Percentiles rank a stretch among this genome's conserved stretches.
phyloP scores from a whole-genome alignment of 64 coral and sea anemone genomes.

The Stylophora pistillata region DNA sequence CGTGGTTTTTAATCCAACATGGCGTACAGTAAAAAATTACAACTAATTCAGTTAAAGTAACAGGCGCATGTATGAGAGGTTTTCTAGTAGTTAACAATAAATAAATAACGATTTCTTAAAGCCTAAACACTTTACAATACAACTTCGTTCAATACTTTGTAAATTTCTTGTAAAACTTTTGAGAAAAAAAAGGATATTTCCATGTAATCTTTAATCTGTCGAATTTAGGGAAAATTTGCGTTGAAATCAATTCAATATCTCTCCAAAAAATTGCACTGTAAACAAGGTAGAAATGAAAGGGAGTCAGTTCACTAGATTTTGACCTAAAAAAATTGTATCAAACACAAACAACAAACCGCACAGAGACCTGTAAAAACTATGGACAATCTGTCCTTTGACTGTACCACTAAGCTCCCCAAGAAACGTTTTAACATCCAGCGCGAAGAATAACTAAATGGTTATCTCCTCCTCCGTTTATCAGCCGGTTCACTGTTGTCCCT shows the following conservation, averaged over 20 bases:
- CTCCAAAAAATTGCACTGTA: no score
- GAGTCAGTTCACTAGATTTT: no score
- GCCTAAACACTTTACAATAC: not conserved
- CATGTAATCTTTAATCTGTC: not conserved
- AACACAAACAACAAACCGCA: no score
- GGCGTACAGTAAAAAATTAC: not conserved
- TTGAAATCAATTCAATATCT: no score
- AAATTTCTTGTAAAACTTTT: no score
- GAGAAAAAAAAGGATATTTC: no score
- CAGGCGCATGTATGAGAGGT: not conserved
- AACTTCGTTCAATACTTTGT: no score
- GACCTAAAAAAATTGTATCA: no score
- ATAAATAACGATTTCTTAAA: not conserved
- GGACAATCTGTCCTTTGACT: no score
- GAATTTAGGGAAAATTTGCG: not conserved
- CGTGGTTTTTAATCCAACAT: not conserved
- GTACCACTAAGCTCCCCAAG: not conserved
- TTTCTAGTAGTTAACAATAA: not conserved
- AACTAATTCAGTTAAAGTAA: not conserved
- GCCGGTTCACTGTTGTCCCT: slow-evolving; percentile 51
- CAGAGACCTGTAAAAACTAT: no score
- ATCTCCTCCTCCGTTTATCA: slow-evolving; percentile 61
- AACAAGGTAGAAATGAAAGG: no score
- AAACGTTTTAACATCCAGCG: not conserved
- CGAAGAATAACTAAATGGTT: not conserved